Percentiles rank a stretch among this genome's conserved stretches.
phyloP scores from a whole-genome alignment of 2,888 invertebrate species.

The Fragum fragum region DNA sequence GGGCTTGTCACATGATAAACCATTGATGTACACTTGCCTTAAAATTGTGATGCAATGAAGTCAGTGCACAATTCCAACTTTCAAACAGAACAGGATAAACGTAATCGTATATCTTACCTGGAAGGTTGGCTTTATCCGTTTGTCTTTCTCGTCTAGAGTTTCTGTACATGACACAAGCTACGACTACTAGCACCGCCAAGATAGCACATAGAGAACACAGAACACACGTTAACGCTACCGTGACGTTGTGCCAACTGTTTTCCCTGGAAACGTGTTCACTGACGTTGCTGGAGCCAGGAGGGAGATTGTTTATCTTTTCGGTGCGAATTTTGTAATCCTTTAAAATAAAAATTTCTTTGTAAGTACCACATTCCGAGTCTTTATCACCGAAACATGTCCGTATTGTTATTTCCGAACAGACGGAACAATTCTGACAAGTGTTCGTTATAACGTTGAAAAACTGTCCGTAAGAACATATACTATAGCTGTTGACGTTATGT shows the following conservation, averaged over 20 bases:
- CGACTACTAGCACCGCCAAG: neutral
- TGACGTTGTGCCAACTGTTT: slow-evolving; percentile 1
- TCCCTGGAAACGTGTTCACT: neutral
- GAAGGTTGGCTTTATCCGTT: neutral
- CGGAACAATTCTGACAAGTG: slow-evolving; percentile 11
- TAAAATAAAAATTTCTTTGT: neutral
- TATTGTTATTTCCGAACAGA: slow-evolving; percentile 7
- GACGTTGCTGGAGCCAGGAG: neutral
- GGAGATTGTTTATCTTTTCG: neutral
- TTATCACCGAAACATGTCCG: neutral
- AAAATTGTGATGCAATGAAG: no score
- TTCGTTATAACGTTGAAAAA: neutral
- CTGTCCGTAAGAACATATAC: neutral
- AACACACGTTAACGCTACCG: neutral
- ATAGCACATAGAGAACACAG: slow-evolving; percentile 5
- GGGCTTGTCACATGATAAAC: no score
- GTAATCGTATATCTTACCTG: slow-evolving; percentile 3
- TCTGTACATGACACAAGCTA: slow-evolving; percentile 9
- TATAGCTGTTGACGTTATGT: neutral
- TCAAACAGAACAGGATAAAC: no score
- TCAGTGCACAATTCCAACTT: no score
- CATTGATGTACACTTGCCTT: no score
- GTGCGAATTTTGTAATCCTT: neutral
- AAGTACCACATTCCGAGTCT: neutral
- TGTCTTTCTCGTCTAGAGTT: slow-evolving; percentile 1